These are phyloP conservation scores for Melanaphis sacchari DNA, from an alignment of 1,140 invertebrate genomes.

Conservation along the genomic window DNA sequence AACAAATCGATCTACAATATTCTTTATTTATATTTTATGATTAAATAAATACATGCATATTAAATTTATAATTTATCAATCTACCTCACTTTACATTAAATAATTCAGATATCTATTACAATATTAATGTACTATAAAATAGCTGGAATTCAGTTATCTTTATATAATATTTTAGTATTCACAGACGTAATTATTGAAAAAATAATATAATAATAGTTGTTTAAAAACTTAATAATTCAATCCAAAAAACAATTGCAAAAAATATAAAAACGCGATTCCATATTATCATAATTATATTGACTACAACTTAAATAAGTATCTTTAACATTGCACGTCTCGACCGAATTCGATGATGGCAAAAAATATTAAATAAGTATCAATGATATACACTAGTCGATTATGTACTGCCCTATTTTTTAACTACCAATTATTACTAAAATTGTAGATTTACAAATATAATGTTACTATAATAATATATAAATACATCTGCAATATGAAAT, in stretches of 20 bases:
- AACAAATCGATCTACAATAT: no score
- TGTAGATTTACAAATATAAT: not conserved
- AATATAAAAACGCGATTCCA: not conserved
- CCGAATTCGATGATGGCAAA: not conserved
- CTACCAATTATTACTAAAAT: not conserved
- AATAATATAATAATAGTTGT: no score
- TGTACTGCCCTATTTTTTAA: not conserved
- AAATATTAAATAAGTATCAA: not conserved
- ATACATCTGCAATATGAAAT: not conserved
- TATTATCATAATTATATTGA: not conserved
- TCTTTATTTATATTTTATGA: no score
- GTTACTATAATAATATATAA: not conserved
- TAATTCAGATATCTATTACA: no score
- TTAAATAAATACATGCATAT: no score
- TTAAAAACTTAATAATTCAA: no score
- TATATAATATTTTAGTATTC: no score
- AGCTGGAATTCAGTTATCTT: no score
- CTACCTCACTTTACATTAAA: no score
- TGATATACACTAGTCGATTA: not conserved
- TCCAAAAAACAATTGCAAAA: not conserved
- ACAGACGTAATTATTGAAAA: no score
- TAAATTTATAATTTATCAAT: no score
- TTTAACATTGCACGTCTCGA: not conserved
- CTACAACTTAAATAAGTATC: not conserved
- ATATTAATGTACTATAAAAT: no score